Evolutionary conservation across 2,113 vertebrate species (phyloP).

Genomic region (Engystomops pustulosus): DNA sequence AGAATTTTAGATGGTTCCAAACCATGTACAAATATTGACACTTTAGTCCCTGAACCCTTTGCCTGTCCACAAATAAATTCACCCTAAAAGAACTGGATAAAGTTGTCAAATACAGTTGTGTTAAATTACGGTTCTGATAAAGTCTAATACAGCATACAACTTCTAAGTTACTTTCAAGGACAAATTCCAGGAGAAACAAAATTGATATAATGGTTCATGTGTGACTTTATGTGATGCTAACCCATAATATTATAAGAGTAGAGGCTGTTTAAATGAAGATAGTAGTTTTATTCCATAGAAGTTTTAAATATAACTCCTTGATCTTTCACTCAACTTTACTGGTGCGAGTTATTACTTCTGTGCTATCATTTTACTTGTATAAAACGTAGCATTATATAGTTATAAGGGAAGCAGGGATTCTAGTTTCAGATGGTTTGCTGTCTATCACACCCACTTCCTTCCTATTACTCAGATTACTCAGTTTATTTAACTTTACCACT

Average conservation of each 20-base stretch:
- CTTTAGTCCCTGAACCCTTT: neutral
- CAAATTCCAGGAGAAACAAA: neutral
- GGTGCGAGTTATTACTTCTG: neutral
- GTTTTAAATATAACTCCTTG: neutral
- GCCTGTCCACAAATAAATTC: too few relatives aligned
- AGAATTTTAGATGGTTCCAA: too few relatives aligned
- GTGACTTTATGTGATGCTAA: neutral
- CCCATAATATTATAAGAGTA: neutral
- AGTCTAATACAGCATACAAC: too few relatives aligned
- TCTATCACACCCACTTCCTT: constrained; percentile 40
- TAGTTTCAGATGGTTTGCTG: neutral
- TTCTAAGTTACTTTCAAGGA: neutral
- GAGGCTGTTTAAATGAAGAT: neutral
- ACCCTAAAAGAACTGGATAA: too few relatives aligned
- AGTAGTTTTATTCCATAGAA: neutral
- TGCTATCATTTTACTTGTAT: neutral
- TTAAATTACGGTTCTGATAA: neutral
- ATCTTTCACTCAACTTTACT: neutral
- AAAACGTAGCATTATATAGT: neutral
- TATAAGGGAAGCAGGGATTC: constrained; percentile 24
- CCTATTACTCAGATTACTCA: constrained; percentile 36
- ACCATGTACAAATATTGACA: too few relatives aligned
- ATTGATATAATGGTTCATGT: neutral
- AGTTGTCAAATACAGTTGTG: too few relatives aligned
- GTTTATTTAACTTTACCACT: constrained; percentile 51